Evolutionary conservation across 2,797 vertebrate genomes (phyloP), one percentile per base, ranked within the genome.

Genomic region (Rhinogobio ventralis): DNA sequence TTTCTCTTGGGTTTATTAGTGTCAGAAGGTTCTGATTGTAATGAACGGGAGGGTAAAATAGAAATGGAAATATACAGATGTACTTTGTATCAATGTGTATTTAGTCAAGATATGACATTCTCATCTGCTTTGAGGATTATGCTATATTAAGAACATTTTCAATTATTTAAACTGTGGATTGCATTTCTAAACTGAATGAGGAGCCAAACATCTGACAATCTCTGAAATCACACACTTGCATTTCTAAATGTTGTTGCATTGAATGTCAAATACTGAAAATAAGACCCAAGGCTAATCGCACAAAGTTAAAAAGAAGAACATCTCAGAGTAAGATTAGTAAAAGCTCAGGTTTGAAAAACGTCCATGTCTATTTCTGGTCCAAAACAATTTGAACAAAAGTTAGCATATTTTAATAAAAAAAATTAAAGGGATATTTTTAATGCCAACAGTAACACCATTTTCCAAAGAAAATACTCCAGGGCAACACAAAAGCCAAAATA

Each of bases 401-500:
- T 86, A 88, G n/a, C 79, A 79, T 19, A 75, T 51, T 67, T 42
- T 42, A 53, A 75, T 67, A 5, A n/a, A 66, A 42, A 75, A 42
- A 6, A 42, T 42, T 13, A 67, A 53, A 42, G 15, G 17, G 46
- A 28, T 80, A 83, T 86, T 80, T 84, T 77, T 45, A 72, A 85
- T 87, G 79, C 86, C 87, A 67, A 39, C 8, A 8, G 78, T 82
- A 53, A 87, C 67, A 85, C 83, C 66, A 89, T 88, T 82, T 88
- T 90, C 92, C 89, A 67, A 53, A 74, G 78, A 88, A 87, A 86
- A 86, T 77, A 86, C 90, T 90, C 85, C 4, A 73, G 90, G 89
- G 91, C 57, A 23, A 84, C 66, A 82, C 75, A 83, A 92, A 93
- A 91, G 86, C 89, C 88, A 92, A 93, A 53, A 90, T 53, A 85